Evolutionary conservation across 2,888 invertebrate genomes (phyloP).

Genomic region (Diachrysia chrysitis): DNA sequence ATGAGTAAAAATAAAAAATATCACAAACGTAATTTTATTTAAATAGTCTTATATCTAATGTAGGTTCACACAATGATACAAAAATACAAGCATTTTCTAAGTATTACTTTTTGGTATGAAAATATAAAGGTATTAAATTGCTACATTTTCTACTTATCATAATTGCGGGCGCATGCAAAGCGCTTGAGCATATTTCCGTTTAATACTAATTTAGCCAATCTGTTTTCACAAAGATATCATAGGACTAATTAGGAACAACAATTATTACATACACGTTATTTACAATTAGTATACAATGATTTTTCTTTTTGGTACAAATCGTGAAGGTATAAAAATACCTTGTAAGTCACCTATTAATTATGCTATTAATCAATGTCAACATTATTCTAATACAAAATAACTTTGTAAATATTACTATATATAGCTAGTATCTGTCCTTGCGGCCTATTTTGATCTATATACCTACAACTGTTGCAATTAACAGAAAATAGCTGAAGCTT

Average conservation of each 20-base stretch:
- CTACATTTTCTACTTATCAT: neutral
- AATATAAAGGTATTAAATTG: conserved; percentile 29
- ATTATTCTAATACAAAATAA: neutral
- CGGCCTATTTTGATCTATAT: conserved; percentile 11
- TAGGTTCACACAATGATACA: conserved; percentile 10
- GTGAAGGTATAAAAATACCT: neutral
- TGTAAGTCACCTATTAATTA: neutral
- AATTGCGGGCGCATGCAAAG: conserved; percentile 26
- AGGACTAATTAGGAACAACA: neutral
- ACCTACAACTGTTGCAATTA: neutral
- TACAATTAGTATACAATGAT: neutral
- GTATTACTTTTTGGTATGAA: conserved; percentile 44
- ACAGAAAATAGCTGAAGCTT: too few species aligned
- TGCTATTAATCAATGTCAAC: neutral
- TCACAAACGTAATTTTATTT: conserved; percentile 8
- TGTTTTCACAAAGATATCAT: neutral
- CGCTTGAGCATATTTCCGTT: conserved; percentile 36
- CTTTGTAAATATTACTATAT: neutral
- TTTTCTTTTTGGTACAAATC: neutral
- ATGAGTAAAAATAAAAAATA: neutral
- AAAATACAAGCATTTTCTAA: conserved; percentile 28
- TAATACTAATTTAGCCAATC: neutral
- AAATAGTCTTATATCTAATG: neutral
- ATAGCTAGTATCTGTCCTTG: neutral
- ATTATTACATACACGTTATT: conserved; percentile 1